Evolutionary conservation across 2,888 invertebrate species (phyloP).

Genomic region (Thecophora atra): DNA sequence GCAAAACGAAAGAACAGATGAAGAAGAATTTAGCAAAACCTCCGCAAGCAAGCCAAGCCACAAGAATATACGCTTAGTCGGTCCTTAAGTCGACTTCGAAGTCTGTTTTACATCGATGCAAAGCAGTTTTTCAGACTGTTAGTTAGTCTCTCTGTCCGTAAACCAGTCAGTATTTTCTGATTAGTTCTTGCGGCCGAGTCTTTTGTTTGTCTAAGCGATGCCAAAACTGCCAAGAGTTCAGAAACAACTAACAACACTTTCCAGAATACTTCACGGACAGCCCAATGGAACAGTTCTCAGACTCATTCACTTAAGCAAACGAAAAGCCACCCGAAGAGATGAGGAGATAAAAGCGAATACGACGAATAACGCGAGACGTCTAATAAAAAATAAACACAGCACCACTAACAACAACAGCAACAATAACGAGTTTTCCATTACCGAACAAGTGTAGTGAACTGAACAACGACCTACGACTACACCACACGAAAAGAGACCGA

Average conservation of each 20-base stretch:
- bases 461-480: slow-evolving; percentile 37
- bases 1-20: too few relatives aligned
- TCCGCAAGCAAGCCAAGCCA: too few relatives aligned
- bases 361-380: too few relatives aligned
- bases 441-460: slow-evolving; percentile 33
- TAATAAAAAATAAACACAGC: not conserved
- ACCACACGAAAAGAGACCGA: slow-evolving; percentile 20
- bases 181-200: not conserved
- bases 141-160: not conserved
- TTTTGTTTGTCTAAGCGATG: slow-evolving; percentile 13
- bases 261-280: too few relatives aligned
- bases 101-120: too few relatives aligned
- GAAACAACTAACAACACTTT: not conserved
- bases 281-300: not conserved
- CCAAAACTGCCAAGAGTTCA: slow-evolving; percentile 20
- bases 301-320: not conserved
- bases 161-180: not conserved
- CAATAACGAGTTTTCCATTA: not conserved
- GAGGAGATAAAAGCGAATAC: not conserved
- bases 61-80: too few relatives aligned
- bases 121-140: too few relatives aligned
- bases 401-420: slow-evolving; percentile 9
- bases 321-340: not conserved
- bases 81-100: too few relatives aligned
- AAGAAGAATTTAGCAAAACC: too few relatives aligned